phyloP scores from a whole-genome alignment of 2,113 vertebrate genomes.

The Colius striatus region DNA sequence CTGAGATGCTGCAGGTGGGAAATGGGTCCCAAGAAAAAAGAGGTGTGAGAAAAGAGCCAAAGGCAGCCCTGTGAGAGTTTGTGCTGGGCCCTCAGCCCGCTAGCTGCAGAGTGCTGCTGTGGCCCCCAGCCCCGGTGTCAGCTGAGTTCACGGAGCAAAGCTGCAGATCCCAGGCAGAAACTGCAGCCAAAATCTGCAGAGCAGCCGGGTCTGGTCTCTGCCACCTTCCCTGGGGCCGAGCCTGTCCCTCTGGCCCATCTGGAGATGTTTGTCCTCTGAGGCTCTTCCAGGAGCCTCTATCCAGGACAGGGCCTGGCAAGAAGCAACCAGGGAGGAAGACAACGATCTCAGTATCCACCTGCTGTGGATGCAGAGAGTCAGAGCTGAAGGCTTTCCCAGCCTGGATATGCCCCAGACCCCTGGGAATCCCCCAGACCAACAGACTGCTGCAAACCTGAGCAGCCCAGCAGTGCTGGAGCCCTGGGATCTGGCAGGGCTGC shows the following conservation, averaged over 20 bases:
- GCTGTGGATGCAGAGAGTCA: not conserved
- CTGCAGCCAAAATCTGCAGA: constrained; percentile 20
- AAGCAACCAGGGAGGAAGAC: not conserved
- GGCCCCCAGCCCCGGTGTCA: not conserved
- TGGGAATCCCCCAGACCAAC: not conserved
- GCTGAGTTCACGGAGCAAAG: accelerated
- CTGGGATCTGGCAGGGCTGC: not conserved
- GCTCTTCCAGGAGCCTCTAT: not conserved
- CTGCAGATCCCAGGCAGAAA: not conserved
- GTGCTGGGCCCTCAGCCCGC: not conserved
- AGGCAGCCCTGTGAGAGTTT: not conserved
- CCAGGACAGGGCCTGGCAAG: not conserved
- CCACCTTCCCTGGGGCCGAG: not conserved
- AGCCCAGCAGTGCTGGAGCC: not conserved
- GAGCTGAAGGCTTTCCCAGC: not conserved
- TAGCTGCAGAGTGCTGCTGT: accelerated
- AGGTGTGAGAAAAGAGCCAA: not conserved
- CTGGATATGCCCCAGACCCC: not conserved
- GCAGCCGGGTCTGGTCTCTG: not conserved
- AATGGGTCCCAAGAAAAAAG: not conserved
- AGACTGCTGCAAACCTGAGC: not conserved
- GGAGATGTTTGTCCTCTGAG: constrained; percentile 51
- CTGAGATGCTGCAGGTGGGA: not conserved
- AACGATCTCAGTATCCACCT: not conserved
- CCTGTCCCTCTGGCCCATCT: not conserved